Evolutionary conservation across 1,140 invertebrate genomes (phyloP).

Genomic region (Oedothorax gibbosus): DNA sequence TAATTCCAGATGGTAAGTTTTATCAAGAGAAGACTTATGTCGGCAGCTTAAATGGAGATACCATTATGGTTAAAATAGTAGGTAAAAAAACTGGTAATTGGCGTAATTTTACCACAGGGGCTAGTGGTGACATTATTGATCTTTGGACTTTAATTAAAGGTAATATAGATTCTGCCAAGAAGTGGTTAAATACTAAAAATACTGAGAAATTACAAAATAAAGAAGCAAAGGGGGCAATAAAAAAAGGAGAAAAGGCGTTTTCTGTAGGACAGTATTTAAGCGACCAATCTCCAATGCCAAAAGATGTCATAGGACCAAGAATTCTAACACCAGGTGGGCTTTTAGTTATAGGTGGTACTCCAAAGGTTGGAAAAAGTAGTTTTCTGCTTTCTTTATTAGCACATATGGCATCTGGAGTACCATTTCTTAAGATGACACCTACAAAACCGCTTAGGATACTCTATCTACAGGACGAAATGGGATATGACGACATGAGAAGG

Average conservation of each 20-base stretch:
- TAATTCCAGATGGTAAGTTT: neutral
- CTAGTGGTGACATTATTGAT: neutral
- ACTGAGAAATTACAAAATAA: too few relatives aligned
- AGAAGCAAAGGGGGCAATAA: too few relatives aligned
- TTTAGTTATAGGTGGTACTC: constrained; percentile 14
- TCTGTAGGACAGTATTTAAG: neutral
- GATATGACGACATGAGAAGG: neutral
- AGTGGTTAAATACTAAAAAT: constrained; percentile 4
- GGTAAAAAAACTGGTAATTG: neutral
- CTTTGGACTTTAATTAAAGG: constrained; percentile 4
- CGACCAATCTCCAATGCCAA: constrained; percentile 9
- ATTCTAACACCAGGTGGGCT: neutral
- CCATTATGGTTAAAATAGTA: neutral
- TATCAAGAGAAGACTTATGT: neutral
- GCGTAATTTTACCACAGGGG: neutral
- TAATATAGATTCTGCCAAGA: neutral
- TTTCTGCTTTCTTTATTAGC: constrained; percentile 7
- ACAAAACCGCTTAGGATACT: neutral
- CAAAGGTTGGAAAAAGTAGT: constrained; percentile 19
- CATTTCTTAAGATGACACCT: constrained; percentile 9
- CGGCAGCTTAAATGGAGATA: neutral
- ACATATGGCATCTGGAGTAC: constrained; percentile 1
- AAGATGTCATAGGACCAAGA: neutral
- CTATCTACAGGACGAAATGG: neutral
- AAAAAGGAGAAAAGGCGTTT: too few relatives aligned